Base-by-base conservation (phyloP, 2,797 vertebrate genomes). In the Molothrus aeneus region DNA sequence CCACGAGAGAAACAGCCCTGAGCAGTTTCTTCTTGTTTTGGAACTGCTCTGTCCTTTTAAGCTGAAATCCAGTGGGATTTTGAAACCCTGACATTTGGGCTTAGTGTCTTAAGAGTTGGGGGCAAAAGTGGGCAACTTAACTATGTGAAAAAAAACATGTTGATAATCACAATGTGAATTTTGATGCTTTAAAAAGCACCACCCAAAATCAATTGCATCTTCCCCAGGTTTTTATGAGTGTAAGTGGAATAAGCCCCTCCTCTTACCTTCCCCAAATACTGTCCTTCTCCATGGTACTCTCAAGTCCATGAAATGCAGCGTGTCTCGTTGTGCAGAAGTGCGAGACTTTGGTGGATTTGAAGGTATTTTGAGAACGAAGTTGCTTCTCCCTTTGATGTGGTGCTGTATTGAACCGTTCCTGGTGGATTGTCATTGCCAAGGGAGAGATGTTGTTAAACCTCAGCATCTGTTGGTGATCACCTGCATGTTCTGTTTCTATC, bases 401-500 rank as follows among this genome's bases (percentile, higher is more conserved):
- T 92, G 82, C 82, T 88, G 94, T 82, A 22, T 12, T 71, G 94
- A 92, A 91, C 80, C 75, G 54, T 95, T 93, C 36, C 82, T 0
- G 9, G 72, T 81, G 88, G 91, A 26, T 65, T 80, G 90, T 88
- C 79, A 53, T 91, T 94, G 94, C 92, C 93, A 78, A 73, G 82
- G 80, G 80, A 86, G 86, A 92, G 93, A 78, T 73, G 65, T 8
- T 81, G 65, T 36, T 77, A 64, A 69, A 72, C 53, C 93, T 96
- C 63, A 42, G 80, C 94, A 91, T 72, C 91, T 75, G 45, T 86
- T 61, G 75, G 86, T 92, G 61, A 68, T 92, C 85, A 92, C 90
- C 85, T 91, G 93, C 93, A 90, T 91, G 95, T 86, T 95, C 82
- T 78, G 57, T 75, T 92, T 74, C 74, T 63, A 45, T 22, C 85